A percentile compares a stretch with the other conserved stretches of the same genome.
These are phyloP conservation scores for Nansenia antarctica DNA, from an alignment of 2,113 vertebrate genomes.

Conservation along the genomic window DNA sequence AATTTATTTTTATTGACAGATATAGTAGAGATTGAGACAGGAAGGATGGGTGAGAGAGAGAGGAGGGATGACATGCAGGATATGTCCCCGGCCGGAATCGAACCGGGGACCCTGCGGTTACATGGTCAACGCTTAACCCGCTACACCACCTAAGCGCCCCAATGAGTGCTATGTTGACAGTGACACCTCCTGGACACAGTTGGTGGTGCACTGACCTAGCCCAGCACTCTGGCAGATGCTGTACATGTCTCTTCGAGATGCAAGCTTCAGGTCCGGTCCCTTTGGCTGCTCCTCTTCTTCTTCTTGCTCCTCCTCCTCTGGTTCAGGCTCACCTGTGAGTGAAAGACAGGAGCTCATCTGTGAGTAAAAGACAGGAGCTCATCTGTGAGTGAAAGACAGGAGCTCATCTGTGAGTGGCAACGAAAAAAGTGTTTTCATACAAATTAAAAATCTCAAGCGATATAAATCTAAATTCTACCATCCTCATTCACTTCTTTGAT, in stretches of 20 bases:
- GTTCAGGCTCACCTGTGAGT: constrained; percentile 67
- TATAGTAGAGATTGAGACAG: no score
- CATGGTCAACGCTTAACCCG: no score
- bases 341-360: neutral
- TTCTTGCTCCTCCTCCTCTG: constrained; percentile 73
- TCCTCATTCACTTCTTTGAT: constrained; percentile 89
- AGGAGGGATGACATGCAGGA: no score
- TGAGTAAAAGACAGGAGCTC: neutral
- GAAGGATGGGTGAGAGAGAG: no score
- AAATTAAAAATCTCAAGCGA: neutral
- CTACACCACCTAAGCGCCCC: neutral
- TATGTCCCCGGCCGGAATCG: no score
- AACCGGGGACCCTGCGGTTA: no score
- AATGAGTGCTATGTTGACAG: neutral
- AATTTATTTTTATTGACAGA: neutral
- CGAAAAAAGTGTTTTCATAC: neutral
- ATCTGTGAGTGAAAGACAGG: neutral
- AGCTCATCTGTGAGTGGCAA: neutral
- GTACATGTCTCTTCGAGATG: constrained; percentile 97
- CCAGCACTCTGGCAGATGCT: constrained; percentile 95
- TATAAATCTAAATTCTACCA: constrained; percentile 56
- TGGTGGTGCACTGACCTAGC: constrained; percentile 79
- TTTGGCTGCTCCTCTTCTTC: constrained; percentile 92
- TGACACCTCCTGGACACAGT: neutral
- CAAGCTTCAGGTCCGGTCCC: constrained; percentile 95